Evolutionary conservation across 2,888 invertebrate species (phyloP).

Genomic region (Xestia ashworthii): DNA sequence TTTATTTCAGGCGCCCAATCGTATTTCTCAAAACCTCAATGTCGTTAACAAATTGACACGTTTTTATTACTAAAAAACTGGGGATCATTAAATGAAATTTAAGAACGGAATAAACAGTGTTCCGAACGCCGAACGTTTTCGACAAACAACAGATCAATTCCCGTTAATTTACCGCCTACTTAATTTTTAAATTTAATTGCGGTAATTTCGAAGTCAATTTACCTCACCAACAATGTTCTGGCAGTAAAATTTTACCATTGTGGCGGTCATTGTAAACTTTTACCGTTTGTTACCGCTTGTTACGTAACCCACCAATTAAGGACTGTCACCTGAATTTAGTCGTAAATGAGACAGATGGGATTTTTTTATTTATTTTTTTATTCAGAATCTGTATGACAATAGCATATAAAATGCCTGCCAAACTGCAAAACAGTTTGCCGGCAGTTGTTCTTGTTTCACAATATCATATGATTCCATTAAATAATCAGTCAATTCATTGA

Average conservation of each 20-base stretch:
- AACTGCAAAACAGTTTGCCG: too few species aligned
- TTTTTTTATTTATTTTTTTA: too few species aligned
- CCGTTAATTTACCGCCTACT: slow-evolving; percentile 80
- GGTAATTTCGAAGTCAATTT: slow-evolving; percentile 76
- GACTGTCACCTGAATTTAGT: slow-evolving; percentile 68
- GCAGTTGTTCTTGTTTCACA: too few species aligned
- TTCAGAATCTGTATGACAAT: too few species aligned
- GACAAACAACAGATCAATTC: slow-evolving; percentile 79
- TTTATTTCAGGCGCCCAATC: slow-evolving; percentile 68
- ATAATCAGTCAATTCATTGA: slow-evolving; percentile 16
- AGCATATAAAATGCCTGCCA: too few species aligned
- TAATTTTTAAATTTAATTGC: slow-evolving; percentile 81
- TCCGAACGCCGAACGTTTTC: slow-evolving; percentile 68
- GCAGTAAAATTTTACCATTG: slow-evolving; percentile 64
- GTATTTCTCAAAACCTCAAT: slow-evolving; percentile 69
- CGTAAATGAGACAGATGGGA: slow-evolving; percentile 6
- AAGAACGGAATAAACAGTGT: slow-evolving; percentile 75
- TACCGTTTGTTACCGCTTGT: slow-evolving; percentile 56
- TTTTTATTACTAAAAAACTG: slow-evolving; percentile 76
- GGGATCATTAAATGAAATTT: slow-evolving; percentile 79
- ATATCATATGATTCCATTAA: too few species aligned
- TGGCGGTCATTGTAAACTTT: slow-evolving; percentile 56
- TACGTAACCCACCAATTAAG: slow-evolving; percentile 70
- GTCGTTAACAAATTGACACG: slow-evolving; percentile 81
- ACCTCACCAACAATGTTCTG: slow-evolving; percentile 69